A percentile compares a stretch with the other conserved stretches of the same genome.
Evolutionary conservation across 2,888 invertebrate genomes (phyloP).

Genomic region (Drosophila yooni): DNA sequence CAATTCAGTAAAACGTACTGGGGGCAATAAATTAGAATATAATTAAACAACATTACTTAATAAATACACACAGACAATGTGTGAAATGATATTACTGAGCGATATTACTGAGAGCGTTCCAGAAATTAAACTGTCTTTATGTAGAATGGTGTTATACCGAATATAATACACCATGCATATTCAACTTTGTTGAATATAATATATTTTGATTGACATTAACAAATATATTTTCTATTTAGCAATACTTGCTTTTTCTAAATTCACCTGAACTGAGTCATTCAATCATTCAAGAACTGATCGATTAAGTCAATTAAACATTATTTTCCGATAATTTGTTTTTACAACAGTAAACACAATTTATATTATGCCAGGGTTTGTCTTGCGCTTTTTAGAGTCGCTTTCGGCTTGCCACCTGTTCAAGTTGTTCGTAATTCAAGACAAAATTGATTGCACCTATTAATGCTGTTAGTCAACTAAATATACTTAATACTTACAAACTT

Average conservation of each 20-base stretch:
- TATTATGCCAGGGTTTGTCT: not conserved
- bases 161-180: accelerated
- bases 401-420: not conserved
- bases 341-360: not conserved
- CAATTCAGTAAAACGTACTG: slow-evolving; percentile 3
- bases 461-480: too few species aligned
- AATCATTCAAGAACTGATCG: not conserved
- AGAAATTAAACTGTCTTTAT: not conserved
- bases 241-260: not conserved
- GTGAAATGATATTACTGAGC: not conserved
- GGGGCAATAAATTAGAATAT: not conserved
- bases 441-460: too few species aligned
- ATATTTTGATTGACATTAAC: not conserved
- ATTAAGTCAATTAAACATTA: not conserved
- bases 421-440: not conserved
- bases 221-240: not conserved
- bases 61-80: not conserved
- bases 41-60: not conserved
- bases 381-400: not conserved
- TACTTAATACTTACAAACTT: too few species aligned
- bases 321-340: not conserved
- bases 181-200: not conserved
- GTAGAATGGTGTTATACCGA: not conserved
- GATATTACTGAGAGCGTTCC: too few species aligned
- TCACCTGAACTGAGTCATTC: not conserved